Conservation (phyloP, 1,140 invertebrate genomes). For the Ruditapes philippinarum region DNA sequence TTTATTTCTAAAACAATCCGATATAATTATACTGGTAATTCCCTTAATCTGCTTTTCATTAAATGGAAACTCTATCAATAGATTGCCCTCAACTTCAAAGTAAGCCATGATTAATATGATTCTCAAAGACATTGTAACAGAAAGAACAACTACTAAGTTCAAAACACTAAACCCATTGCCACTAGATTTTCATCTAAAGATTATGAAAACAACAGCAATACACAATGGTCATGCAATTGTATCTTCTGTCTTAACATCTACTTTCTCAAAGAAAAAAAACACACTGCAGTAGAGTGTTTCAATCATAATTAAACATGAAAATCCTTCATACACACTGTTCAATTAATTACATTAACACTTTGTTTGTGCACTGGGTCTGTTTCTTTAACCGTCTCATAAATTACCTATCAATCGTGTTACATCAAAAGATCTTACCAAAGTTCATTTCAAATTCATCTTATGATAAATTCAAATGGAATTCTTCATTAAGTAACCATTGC, state of each 20-base stretch:
- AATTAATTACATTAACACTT: slow-evolving; percentile 49
- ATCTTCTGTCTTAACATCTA: neutral
- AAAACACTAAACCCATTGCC: neutral
- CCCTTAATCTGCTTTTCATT: neutral
- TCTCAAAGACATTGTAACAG: neutral
- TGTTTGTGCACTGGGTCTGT: slow-evolving; percentile 31
- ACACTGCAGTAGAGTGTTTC: slow-evolving; percentile 3
- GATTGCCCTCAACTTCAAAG: neutral
- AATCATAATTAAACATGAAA: slow-evolving; percentile 64
- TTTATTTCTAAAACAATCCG: neutral
- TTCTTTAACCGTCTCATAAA: slow-evolving; percentile 36
- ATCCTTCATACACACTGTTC: slow-evolving; percentile 26
- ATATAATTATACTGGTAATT: neutral
- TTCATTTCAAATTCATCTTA: slow-evolving; percentile 59
- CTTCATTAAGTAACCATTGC: slow-evolving; percentile 49
- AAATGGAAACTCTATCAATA: neutral
- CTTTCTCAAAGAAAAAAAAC: neutral
- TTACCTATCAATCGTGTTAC: slow-evolving; percentile 31
- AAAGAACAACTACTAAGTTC: neutral
- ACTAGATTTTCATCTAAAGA: neutral
- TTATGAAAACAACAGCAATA: neutral
- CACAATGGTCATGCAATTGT: neutral
- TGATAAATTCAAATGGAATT: slow-evolving; percentile 50
- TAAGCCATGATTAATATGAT: neutral
- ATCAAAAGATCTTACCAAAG: slow-evolving; percentile 43